Conservation (phyloP, 2,888 invertebrate genomes). For the Trissoscelio sp. region DNA sequence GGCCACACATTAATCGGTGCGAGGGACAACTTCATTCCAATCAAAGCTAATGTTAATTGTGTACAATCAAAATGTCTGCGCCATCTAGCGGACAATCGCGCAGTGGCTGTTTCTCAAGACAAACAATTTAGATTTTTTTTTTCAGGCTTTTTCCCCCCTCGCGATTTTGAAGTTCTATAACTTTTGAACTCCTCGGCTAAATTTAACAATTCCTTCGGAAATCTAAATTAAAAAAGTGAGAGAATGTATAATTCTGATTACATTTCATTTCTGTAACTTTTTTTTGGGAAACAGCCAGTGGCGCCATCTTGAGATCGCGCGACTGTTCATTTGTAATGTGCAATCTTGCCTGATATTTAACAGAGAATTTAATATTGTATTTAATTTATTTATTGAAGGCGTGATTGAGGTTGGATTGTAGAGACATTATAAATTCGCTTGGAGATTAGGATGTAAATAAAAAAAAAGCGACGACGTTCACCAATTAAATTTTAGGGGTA, state of each 20-base stretch:
- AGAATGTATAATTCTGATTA: background rate
- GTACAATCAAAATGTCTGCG: constrained; percentile 49
- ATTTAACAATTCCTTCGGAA: background rate
- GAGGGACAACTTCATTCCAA: constrained; percentile 49
- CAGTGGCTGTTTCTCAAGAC: too few relatives aligned
- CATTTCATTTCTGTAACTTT: too few relatives aligned
- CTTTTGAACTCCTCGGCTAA: background rate
- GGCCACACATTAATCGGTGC: constrained; percentile 15
- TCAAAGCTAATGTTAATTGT: constrained; percentile 50
- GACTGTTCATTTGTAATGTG: constrained; percentile 23
- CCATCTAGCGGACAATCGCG: too few relatives aligned
- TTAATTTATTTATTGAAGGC: constrained; percentile 57
- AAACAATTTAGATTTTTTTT: too few relatives aligned
- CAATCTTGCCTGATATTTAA: constrained; percentile 51
- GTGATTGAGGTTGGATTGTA: constrained; percentile 60
- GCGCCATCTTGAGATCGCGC: background rate
- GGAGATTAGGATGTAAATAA: constrained; percentile 33
- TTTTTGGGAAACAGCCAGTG: constrained; percentile 5
- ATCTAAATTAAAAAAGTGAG: background rate
- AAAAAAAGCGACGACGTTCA: background rate
- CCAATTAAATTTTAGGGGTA: constrained; percentile 20
- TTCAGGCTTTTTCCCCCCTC: too few relatives aligned
- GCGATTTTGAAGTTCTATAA: background rate
- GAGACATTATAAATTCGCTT: constrained; percentile 29
- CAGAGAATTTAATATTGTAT: constrained; percentile 16